These are phyloP conservation scores for Gymnothorax javanicus DNA, from an alignment of 2,797 vertebrate species.

Conservation along the genomic window DNA sequence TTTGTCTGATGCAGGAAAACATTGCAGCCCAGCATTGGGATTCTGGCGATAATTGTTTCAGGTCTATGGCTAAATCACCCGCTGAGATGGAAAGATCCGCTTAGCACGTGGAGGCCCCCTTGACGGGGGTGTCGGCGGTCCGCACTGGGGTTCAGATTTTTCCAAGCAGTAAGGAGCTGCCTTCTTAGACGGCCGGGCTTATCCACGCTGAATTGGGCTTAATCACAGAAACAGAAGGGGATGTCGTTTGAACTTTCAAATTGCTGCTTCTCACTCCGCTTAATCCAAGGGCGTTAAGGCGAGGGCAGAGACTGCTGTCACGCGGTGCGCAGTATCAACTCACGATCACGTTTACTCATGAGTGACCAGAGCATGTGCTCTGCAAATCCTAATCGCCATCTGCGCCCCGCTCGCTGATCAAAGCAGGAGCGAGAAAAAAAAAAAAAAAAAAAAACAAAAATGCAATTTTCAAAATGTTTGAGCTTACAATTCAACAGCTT, in stretches of 20 bases:
- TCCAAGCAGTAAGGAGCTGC: neutral
- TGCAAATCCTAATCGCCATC: neutral
- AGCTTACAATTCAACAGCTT: neutral
- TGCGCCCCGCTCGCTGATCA: neutral
- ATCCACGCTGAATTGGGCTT: constrained; percentile 39
- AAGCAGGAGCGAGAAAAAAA: too few species aligned
- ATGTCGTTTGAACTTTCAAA: constrained; percentile 40
- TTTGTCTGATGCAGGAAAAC: constrained; percentile 1
- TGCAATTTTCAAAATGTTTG: neutral
- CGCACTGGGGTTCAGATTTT: neutral
- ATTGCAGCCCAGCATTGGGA: neutral
- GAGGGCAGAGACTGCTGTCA: neutral
- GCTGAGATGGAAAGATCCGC: constrained; percentile 39
- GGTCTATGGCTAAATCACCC: constrained; percentile 38
- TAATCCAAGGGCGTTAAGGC: constrained; percentile 48
- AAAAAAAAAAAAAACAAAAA: neutral
- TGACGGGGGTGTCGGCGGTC: constrained; percentile 21
- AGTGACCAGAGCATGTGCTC: constrained; percentile 24
- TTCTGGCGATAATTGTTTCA: constrained; percentile 8
- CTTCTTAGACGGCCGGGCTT: constrained; percentile 45
- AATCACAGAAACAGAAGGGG: constrained; percentile 32
- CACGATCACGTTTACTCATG: constrained; percentile 37
- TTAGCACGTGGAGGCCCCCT: constrained; percentile 42
- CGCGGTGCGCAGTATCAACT: constrained; percentile 23
- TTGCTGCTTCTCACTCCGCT: constrained; percentile 36